A percentile compares a stretch with the other conserved stretches of the same genome.
phyloP scores from a whole-genome alignment of 2,113 vertebrate genomes.

The Paracanthobrama guichenoti region DNA sequence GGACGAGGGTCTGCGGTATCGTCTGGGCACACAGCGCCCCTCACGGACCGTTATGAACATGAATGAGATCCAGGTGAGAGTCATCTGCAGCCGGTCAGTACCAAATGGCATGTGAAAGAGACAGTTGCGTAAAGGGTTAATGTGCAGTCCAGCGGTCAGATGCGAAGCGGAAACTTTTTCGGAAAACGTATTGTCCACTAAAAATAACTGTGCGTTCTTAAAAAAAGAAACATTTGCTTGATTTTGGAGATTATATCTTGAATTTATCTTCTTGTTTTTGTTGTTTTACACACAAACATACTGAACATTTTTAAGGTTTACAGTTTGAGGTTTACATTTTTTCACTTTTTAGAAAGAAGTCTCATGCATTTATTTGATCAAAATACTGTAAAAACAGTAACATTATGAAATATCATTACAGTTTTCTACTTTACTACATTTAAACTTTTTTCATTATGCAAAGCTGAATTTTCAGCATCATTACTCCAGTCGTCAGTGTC shows the following conservation, averaged over 20 bases:
- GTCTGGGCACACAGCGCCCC: conserved; percentile 89
- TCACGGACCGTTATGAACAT: conserved; percentile 89
- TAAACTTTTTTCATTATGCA: no score
- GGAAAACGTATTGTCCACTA: not conserved
- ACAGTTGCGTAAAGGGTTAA: no score
- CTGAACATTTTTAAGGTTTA: not conserved
- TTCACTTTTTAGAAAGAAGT: no score
- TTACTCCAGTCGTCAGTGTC: not conserved
- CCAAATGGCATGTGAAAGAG: no score
- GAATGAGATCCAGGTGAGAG: conserved; percentile 92
- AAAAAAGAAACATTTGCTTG: no score
- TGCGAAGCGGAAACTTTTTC: not conserved
- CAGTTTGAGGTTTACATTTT: no score
- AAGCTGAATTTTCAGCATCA: no score
- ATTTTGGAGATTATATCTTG: no score
- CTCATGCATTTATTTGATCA: not conserved
- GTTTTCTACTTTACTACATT: no score
- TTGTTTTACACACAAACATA: not conserved
- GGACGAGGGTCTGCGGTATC: conserved; percentile 88
- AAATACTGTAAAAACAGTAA: not conserved
- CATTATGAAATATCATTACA: not conserved
- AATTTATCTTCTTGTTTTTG: not conserved
- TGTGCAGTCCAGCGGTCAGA: not conserved
- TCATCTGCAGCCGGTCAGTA: not conserved
- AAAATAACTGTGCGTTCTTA: not conserved